Conservation (phyloP, 1,140 invertebrate genomes). For the Tetramorium alpestre region DNA sequence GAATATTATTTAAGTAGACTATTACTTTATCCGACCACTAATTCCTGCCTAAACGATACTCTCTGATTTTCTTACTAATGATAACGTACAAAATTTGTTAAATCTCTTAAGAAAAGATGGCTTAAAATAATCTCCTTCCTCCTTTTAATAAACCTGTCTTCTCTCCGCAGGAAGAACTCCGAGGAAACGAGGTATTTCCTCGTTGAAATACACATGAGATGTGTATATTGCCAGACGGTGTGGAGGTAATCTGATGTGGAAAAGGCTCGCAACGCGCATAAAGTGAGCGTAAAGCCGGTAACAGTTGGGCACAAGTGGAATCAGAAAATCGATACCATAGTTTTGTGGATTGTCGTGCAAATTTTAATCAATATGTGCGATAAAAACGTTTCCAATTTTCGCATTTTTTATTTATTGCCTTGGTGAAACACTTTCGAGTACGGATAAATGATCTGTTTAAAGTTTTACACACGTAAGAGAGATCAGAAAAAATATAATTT, state of each 20-base stretch:
- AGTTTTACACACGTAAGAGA: background rate
- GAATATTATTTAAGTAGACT: slow-evolving; percentile 4
- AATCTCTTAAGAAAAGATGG: background rate
- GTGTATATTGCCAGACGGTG: slow-evolving; percentile 26
- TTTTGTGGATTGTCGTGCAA: slow-evolving; percentile 46
- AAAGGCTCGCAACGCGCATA: slow-evolving; percentile 39
- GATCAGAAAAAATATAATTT: background rate
- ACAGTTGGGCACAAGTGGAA: slow-evolving; percentile 41
- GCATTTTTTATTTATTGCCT: background rate
- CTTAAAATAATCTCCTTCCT: slow-evolving; percentile 17
- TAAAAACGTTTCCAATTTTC: background rate
- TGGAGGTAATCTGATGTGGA: slow-evolving; percentile 35
- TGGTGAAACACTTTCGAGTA: background rate
- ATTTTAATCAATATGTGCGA: slow-evolving; percentile 29
- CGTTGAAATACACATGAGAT: slow-evolving; percentile 49
- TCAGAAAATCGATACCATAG: slow-evolving; percentile 46
- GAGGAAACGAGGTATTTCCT: slow-evolving; percentile 19
- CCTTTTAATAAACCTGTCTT: slow-evolving; percentile 33
- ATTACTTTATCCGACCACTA: slow-evolving; percentile 4
- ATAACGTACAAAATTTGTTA: slow-evolving; percentile 18
- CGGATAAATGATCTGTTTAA: background rate
- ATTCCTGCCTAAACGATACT: background rate
- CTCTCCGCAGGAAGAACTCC: background rate
- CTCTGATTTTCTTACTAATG: slow-evolving; percentile 18
- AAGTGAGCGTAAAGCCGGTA: slow-evolving; percentile 51